Evolutionary conservation across 2,888 invertebrate species (phyloP), one percentile per base, ranked within the genome.

Genomic region (Syrphus vitripennis): DNA sequence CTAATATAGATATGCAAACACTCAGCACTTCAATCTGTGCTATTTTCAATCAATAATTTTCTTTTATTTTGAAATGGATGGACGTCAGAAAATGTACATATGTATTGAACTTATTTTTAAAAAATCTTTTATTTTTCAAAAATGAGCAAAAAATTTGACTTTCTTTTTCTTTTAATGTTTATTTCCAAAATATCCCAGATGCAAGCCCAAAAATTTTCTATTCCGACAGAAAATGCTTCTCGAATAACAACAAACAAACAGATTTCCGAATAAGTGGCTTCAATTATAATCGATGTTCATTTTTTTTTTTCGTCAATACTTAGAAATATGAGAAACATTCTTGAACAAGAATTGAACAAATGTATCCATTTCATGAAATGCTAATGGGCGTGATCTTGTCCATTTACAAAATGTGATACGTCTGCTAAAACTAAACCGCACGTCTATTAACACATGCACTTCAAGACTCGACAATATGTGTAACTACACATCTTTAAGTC

Each of bases 401-500:
- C 77, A 42, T 67, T 84, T 67, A 67, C n/a, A 24, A 76, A 71
- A 75, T 70, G 40, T 42, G 48, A 79, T 70, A 75, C 69, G 79
- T 84, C 76, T 80, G 59, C 67, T 16, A n/a, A 48, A 42, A 42
- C 19, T 19, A 65, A 57, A 69, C 65, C 77, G 67, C 77, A 70
- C 72, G 53, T 77, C 77, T 63, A 71, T 81, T 76, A 72, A 81
- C 77, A 72, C 72, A 77, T 63, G 57, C 63, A 50, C 42, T 19
- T 42, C 24, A 67, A 42, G 31, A 57, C 50, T 40, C 24, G 50
- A 48, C 65, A 78, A 82, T 10, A 9, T 34, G 10, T 82, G 77
- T 82, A 86, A 77, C 82, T 86, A 78, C 82, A 86, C 78, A 82
- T 86, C 72, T 78, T 86, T 78, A 78, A 82, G 86, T 86, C 86